Base-by-base conservation (phyloP, 2,888 invertebrate species). In the Pteria penguin region DNA sequence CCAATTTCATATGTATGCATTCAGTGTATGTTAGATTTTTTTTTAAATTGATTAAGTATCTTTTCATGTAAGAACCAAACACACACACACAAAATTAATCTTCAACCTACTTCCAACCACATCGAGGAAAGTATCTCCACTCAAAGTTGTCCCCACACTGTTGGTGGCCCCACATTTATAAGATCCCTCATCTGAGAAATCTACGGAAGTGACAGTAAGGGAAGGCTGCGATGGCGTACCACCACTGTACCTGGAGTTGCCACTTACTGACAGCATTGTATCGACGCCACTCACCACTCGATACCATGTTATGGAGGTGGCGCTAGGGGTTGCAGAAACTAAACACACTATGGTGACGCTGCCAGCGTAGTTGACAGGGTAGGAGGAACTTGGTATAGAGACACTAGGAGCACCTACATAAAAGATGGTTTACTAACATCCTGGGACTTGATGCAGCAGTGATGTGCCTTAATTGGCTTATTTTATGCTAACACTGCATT, bases 101-200 rank as follows among this genome's bases (percentile, higher is more conserved):
- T n/a, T n/a, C n/a, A n/a, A 58, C 70, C 52, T 69, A 75, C 75
- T 58, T 22, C 75, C 75, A 27, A 63, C 65, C 4, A 75, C 66
- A 18, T 70, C 70, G n/a, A 75, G 22, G 52, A 70, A 45, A 1
- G 75, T 60, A 0, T 29, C 45, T 14, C 36, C 52, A 60, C 75
- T 75, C 31, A 26, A 45, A 32, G 68, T 68, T 0, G 70, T 75
- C 14, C 75, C 75, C n/a, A 70, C 75, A 66, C n/a, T 14, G 32
- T 75, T 75, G 2, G 65, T 54, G 57, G 70, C 75, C 27, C 32
- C 45, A 54, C 75, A 75, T n/a, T n/a, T 52, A 52, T 75, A 75
- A 14, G 58, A 57, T 32, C 75, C 75, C 27, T 70, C 65, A 31
- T 75, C 75, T 11, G 29, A 29, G 0, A 33, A 29, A 4, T 65